These are phyloP conservation scores for Notamacropus eugenii DNA, from an alignment of 2,797 vertebrate genomes.

Conservation along the genomic window DNA sequence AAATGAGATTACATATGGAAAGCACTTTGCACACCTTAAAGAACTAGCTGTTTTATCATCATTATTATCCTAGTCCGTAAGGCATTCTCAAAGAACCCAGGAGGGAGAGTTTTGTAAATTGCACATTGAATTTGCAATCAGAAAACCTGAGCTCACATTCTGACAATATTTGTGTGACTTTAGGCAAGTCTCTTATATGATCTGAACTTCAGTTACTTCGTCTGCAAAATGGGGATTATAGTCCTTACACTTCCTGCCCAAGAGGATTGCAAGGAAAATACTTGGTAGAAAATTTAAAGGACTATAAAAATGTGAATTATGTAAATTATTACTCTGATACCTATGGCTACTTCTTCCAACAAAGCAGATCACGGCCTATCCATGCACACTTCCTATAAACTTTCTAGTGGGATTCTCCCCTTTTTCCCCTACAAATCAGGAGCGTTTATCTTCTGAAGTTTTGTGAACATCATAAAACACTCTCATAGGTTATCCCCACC, in stretches of 20 bases:
- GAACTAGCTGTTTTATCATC: neutral
- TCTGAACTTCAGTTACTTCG: neutral
- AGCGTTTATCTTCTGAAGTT: neutral
- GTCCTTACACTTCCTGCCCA: neutral
- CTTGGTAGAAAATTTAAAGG: constrained; percentile 10
- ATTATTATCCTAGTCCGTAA: neutral
- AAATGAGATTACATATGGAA: neutral
- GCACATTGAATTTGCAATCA: neutral
- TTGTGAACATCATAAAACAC: neutral
- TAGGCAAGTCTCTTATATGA: neutral
- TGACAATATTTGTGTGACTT: neutral
- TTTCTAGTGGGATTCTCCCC: neutral
- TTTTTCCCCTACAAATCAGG: neutral
- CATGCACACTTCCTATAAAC: neutral
- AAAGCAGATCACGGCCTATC: neutral
- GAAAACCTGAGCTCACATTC: neutral
- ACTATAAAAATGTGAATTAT: neutral
- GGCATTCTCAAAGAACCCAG: neutral
- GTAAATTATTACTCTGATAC: neutral
- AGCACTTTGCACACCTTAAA: neutral
- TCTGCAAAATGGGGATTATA: constrained; percentile 3
- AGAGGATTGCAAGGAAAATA: neutral
- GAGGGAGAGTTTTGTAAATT: neutral
- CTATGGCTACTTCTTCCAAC: neutral
- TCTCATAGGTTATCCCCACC: neutral